These are phyloP conservation scores for Lasioglossum marginatum DNA, from an alignment of 2,888 invertebrate species.

Conservation along the genomic window DNA sequence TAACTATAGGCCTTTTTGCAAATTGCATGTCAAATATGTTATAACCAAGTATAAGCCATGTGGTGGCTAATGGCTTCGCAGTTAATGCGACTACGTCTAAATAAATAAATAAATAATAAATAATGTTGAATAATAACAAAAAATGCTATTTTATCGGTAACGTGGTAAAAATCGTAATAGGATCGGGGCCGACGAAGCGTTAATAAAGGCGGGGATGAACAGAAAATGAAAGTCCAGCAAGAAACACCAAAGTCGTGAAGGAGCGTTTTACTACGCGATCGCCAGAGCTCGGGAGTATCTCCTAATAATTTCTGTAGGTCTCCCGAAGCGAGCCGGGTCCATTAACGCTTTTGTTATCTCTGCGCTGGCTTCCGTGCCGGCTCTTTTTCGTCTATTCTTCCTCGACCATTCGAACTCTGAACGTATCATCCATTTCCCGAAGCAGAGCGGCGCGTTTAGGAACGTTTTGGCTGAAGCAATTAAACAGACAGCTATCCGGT, in stretches of 20 bases:
- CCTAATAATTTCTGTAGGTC: conserved; percentile 12
- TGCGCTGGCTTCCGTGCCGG: conserved; percentile 31
- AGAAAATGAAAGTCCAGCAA: not conserved
- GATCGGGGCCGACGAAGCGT: not conserved
- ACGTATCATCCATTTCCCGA: conserved; percentile 65
- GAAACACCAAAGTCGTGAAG: not conserved
- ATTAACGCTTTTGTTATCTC: conserved; percentile 69
- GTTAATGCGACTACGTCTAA: too few relatives aligned
- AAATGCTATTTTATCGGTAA: too few relatives aligned
- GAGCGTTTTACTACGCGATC: not conserved
- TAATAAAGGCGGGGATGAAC: not conserved
- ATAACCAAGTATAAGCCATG: too few relatives aligned
- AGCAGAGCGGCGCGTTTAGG: conserved; percentile 57
- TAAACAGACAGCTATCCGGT: conserved; percentile 74
- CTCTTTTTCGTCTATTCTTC: conserved; percentile 27
- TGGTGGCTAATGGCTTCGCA: too few relatives aligned
- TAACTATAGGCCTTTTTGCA: too few relatives aligned
- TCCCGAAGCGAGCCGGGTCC: conserved; percentile 46
- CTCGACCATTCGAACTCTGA: conserved; percentile 33
- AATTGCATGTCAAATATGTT: too few relatives aligned
- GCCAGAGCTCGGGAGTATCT: not conserved
- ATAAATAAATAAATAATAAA: too few relatives aligned
- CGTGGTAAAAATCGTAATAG: not conserved
- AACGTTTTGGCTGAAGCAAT: conserved; percentile 70
- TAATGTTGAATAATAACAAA: too few relatives aligned